A percentile compares a stretch with the other conserved stretches of the same genome.
Evolutionary conservation across 2,113 vertebrate species (phyloP).

Genomic region (Engystomops pustulosus): DNA sequence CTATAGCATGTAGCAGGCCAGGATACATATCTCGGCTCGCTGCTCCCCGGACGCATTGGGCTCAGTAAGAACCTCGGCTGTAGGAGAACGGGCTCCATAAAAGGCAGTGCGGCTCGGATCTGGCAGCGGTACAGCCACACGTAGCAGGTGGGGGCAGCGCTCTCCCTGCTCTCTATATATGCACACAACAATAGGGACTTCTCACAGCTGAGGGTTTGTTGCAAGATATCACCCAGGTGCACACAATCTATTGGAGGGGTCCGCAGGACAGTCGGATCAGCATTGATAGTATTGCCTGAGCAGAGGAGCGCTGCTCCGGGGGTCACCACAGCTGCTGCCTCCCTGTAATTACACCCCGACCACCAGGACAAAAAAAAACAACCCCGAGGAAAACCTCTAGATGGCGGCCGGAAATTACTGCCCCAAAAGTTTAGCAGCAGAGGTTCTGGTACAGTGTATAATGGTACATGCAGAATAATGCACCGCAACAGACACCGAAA

Average conservation of each 20-base stretch:
- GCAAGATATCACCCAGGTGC: background rate
- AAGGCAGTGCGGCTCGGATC: conserved; percentile 6
- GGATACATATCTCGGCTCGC: too few species aligned
- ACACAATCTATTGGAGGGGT: too few species aligned
- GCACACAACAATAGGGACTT: too few species aligned
- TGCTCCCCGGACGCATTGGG: too few species aligned
- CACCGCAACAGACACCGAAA: background rate
- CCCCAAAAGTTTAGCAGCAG: background rate
- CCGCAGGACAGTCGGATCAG: background rate
- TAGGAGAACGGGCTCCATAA: background rate
- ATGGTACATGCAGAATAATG: too few species aligned
- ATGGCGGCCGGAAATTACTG: background rate
- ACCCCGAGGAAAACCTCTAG: background rate
- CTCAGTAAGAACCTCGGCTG: fast-evolving
- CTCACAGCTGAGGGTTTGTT: background rate
- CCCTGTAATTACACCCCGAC: background rate
- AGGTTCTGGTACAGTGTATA: background rate
- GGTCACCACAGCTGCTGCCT: background rate
- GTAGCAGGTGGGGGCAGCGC: background rate
- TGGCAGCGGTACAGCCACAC: background rate
- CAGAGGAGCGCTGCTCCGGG: background rate
- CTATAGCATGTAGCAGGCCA: too few species aligned
- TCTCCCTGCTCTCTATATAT: background rate
- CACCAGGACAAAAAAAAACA: background rate
- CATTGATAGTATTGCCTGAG: background rate